Base-by-base conservation (phyloP, 2,113 vertebrate species). In the Odontophorus gujanensis region DNA sequence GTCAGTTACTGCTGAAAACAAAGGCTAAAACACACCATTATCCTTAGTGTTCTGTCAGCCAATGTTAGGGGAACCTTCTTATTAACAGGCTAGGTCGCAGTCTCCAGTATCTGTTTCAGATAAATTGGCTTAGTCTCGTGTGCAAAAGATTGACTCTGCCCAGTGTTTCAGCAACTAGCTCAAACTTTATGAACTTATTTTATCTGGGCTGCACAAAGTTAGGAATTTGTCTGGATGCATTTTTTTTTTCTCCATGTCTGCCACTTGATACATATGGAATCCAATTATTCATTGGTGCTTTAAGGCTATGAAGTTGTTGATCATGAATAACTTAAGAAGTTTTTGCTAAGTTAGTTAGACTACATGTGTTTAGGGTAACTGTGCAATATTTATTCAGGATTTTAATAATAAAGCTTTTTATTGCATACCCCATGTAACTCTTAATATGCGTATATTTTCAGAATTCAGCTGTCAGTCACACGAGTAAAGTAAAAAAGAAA, bases 401-500 rank as follows among this genome's bases (percentile, higher is more conserved):
- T 82, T 74, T 71, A 11, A 13, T 85, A n/a, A n/a, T 38, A 76
- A 48, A 48, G 30, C 28, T 87, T 24, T 32, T 57, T 83, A 28
- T 22, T 67, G 32, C 4, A 0, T 36, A 11, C 85, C 16, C 3
- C 43, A 7, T 57, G 12, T 92, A 77, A 91, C 10, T 78, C 47
- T 43, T 69, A 13, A 10, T 28, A 20, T 63, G 2, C 73, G 10
- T 95, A 43, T 90, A 9, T 95, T 90, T 96, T 84, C 91, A 99
- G 99, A 98, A 97, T 61, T 98, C 98, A 80, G 98, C 98, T 42
- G 98, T 99, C 86, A 99, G 98, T 95, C 99, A 99, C 68, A 98
- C 93, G 73, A 97, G 34, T 69, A 72, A 96, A 65, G 81, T 83
- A 21, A 98, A 95, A 76, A 99, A 99, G 96, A 96, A 93, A 22